Evolutionary conservation across 2,113 vertebrate species (phyloP).

Genomic region (Taurulus bubalis): DNA sequence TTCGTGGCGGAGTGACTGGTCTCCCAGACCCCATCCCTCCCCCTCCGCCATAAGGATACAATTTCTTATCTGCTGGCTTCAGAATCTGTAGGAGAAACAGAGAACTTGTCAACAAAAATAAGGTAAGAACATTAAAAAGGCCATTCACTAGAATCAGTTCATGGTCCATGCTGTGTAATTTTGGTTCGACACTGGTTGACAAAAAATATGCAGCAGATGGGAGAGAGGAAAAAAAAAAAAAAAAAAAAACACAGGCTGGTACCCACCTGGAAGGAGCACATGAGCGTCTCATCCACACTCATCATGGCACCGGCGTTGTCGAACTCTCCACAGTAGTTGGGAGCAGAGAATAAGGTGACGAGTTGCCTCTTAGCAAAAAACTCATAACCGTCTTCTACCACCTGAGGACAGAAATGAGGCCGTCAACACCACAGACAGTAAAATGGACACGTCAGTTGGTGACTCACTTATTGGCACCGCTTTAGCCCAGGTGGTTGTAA

Average conservation of each 20-base stretch:
- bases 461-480: neutral
- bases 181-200: neutral
- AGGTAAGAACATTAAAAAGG: neutral
- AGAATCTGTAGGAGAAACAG: slow-evolving; percentile 85
- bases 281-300: slow-evolving; percentile 87
- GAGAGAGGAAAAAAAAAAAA: neutral
- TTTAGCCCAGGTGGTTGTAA: neutral
- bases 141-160: neutral
- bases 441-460: neutral
- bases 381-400: slow-evolving; percentile 87
- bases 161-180: neutral
- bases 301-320: slow-evolving; percentile 88
- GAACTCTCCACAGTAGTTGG: slow-evolving; percentile 88
- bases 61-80: slow-evolving; percentile 97
- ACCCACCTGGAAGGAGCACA: slow-evolving; percentile 87
- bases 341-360: slow-evolving; percentile 85
- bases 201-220: neutral
- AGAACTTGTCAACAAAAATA: neutral
- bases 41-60: slow-evolving; percentile 91
- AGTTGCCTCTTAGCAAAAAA: slow-evolving; percentile 87
- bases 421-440: neutral
- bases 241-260: neutral
- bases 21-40: slow-evolving; percentile 89
- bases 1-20: slow-evolving; percentile 94
- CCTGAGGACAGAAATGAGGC: slow-evolving; percentile 62